These are phyloP conservation scores for Dasysyrphus albostriatus DNA, from an alignment of 2,888 invertebrate species.

Conservation along the genomic window DNA sequence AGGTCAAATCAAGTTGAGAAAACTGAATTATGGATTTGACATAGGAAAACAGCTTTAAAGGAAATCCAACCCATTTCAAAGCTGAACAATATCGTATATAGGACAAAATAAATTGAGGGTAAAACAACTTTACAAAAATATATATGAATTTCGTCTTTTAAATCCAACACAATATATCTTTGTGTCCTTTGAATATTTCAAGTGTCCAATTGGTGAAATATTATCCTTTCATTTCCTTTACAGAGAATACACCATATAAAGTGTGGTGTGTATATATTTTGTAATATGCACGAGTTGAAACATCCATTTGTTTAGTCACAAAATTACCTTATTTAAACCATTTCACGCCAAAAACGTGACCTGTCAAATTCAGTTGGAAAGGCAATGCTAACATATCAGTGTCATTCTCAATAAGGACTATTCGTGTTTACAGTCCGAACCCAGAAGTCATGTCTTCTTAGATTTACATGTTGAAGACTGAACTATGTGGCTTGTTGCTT, in stretches of 20 bases:
- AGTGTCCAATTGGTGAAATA: constrained; percentile 12
- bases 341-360: constrained; percentile 27
- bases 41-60: not conserved
- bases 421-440: not conserved
- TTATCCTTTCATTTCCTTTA: constrained; percentile 4
- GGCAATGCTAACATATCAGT: not conserved
- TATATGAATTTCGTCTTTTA: not conserved
- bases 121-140: not conserved
- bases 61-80: not conserved
- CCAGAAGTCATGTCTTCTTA: not conserved
- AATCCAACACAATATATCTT: not conserved
- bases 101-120: no score
- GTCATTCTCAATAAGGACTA: not conserved
- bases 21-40: not conserved
- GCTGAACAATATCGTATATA: not conserved
- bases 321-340: constrained; percentile 18
- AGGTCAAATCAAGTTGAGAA: no score
- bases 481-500: not conserved
- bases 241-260: not conserved
- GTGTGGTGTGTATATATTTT: not conserved
- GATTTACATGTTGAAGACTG: not conserved
- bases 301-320: not conserved
- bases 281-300: constrained; percentile 16
- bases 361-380: constrained; percentile 7
- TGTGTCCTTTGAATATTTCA: not conserved